A percentile compares a stretch with the other conserved stretches of the same genome.
These are phyloP conservation scores for Cariama cristata DNA, from an alignment of 2,113 vertebrate species.

Conservation along the genomic window DNA sequence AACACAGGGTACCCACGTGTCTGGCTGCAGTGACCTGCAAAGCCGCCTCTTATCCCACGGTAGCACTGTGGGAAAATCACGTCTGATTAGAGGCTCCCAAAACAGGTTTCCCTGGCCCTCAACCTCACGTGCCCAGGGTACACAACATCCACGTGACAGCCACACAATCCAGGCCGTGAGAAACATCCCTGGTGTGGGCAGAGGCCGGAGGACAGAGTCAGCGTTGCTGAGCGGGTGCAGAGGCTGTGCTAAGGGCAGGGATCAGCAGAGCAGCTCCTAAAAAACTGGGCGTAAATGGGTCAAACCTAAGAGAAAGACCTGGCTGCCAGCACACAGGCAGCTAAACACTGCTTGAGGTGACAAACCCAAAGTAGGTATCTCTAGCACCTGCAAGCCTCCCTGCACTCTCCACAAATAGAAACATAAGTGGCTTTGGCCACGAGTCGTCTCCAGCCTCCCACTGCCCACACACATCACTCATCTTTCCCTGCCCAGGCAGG, in stretches of 20 bases:
- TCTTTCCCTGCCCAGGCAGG: neutral
- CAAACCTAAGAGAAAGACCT: neutral
- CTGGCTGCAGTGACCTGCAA: accelerated
- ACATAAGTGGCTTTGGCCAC: neutral
- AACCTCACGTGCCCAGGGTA: accelerated
- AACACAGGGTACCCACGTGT: neutral
- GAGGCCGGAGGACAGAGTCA: neutral
- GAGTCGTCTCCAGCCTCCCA: neutral
- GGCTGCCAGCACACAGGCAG: neutral
- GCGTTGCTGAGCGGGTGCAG: neutral
- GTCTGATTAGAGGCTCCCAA: neutral
- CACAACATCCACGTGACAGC: neutral
- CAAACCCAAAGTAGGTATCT: neutral
- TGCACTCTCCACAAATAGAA: slow-evolving; percentile 2
- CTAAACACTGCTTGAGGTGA: neutral
- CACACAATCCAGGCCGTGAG: slow-evolving; percentile 17
- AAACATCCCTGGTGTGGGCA: neutral
- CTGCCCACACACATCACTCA: accelerated
- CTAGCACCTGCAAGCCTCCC: neutral
- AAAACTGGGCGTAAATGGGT: neutral
- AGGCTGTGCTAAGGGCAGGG: neutral
- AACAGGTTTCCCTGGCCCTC: neutral
- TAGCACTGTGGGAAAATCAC: neutral
- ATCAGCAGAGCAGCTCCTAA: neutral
- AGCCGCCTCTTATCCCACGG: neutral